Evolutionary conservation across 2,113 vertebrate genomes (phyloP).

Genomic region (Cervus canadensis): DNA sequence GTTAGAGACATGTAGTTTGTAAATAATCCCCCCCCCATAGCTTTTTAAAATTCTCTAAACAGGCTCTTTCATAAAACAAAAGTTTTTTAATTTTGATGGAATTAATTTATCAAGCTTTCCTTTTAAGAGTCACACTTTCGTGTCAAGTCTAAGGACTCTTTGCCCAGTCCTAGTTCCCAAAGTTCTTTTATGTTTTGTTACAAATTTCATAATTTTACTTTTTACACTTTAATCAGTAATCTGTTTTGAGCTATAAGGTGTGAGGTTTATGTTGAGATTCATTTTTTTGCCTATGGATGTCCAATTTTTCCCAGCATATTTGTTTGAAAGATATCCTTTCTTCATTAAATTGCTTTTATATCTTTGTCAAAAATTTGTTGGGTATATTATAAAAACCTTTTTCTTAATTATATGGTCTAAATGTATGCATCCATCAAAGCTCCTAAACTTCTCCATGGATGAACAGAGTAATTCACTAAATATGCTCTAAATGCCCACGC

Average conservation of each 20-base stretch:
- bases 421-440: background rate
- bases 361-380: background rate
- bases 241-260: background rate
- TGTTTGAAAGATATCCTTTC: background rate
- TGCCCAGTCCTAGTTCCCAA: background rate
- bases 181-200: background rate
- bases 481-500: background rate
- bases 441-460: background rate
- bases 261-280: background rate
- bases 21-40: background rate
- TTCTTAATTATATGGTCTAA: background rate
- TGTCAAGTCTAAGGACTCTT: background rate
- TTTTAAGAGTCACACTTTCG: background rate
- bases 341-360: background rate
- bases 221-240: background rate
- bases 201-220: background rate
- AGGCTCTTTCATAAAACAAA: background rate
- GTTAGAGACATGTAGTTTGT: background rate
- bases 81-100: background rate
- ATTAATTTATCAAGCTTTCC: background rate
- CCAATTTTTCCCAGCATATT: background rate
- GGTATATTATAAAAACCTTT: background rate
- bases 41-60: background rate
- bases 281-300: background rate
- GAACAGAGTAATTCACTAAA: background rate